Percentiles rank a stretch among this genome's conserved stretches.
These are phyloP conservation scores for Drosophila borealis DNA, from an alignment of 2,888 invertebrate species.

Conservation along the genomic window DNA sequence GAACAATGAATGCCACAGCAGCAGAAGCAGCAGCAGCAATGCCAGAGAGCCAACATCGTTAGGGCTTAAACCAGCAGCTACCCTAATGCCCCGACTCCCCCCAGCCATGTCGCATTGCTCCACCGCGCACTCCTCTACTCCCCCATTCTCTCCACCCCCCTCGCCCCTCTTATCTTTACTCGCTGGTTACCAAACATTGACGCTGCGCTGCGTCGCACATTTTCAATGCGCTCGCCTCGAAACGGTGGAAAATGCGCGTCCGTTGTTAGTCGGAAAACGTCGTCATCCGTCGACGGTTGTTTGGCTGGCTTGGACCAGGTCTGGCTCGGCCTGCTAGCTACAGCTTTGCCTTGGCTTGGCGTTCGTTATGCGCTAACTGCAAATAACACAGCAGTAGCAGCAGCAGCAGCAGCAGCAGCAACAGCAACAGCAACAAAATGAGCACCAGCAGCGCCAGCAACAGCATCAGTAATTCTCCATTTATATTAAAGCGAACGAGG, in stretches of 20 bases:
- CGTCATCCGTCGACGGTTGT: conserved; percentile 82
- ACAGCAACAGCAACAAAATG: conserved; percentile 23
- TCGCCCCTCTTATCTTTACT: conserved; percentile 24
- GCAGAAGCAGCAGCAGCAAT: conserved; percentile 38
- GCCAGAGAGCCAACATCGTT: conserved; percentile 70
- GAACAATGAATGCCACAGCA: conserved; percentile 77
- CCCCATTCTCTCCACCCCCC: background rate
- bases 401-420: conserved; percentile 26
- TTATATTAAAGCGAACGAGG: conserved; percentile 61
- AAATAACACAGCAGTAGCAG: conserved; percentile 46
- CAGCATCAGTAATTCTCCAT: conserved; percentile 44
- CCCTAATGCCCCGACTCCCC: conserved; percentile 26
- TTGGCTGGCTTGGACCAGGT: conserved; percentile 66
- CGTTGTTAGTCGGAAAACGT: conserved; percentile 82
- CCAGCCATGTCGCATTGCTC: conserved; percentile 10
- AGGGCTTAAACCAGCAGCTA: conserved; percentile 71
- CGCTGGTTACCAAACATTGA: conserved; percentile 42
- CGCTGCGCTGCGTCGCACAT: conserved; percentile 78
- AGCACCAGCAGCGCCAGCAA: conserved; percentile 18
- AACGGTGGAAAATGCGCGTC: conserved; percentile 80
- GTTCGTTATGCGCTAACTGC: conserved; percentile 61
- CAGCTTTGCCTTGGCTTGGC: conserved; percentile 59
- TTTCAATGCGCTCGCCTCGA: conserved; percentile 81
- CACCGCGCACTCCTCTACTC: background rate
- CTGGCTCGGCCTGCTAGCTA: conserved; percentile 50